phyloP scores from a whole-genome alignment of 2,113 vertebrate species.

The Charina bottae region DNA sequence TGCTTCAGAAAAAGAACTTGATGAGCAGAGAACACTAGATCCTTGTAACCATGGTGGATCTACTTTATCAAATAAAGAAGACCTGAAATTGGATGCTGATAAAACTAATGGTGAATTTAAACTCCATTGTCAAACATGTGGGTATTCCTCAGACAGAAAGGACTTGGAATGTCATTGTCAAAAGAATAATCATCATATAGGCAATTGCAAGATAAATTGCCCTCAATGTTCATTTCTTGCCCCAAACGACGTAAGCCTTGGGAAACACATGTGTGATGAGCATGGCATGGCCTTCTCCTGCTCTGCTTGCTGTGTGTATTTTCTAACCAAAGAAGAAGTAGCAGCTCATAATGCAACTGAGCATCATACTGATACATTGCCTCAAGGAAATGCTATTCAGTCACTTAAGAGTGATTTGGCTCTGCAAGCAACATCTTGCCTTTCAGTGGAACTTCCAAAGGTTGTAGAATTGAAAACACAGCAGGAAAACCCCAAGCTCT shows the following conservation, averaged over 20 bases:
- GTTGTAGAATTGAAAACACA: slow-evolving; percentile 53
- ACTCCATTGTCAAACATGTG: slow-evolving; percentile 70
- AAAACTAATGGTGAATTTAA: slow-evolving; percentile 70
- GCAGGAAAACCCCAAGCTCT: slow-evolving; percentile 49
- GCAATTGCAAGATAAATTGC: slow-evolving; percentile 61
- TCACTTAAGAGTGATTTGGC: slow-evolving; percentile 34
- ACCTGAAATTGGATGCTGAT: slow-evolving; percentile 73
- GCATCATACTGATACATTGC: slow-evolving; percentile 51
- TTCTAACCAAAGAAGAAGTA: slow-evolving; percentile 67
- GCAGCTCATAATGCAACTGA: slow-evolving; percentile 66
- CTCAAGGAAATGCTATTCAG: slow-evolving; percentile 41
- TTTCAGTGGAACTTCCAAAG: slow-evolving; percentile 36
- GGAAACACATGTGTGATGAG: slow-evolving; percentile 69
- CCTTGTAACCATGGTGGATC: slow-evolving; percentile 76
- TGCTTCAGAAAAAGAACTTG: slow-evolving; percentile 24
- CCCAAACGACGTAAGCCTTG: slow-evolving; percentile 50
- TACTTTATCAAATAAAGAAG: slow-evolving; percentile 70
- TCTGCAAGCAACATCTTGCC: slow-evolving; percentile 46
- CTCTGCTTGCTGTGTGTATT: slow-evolving; percentile 67
- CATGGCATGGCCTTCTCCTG: slow-evolving; percentile 70
- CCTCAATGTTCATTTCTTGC: slow-evolving; percentile 67
- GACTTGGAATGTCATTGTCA: slow-evolving; percentile 72
- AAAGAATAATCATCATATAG: slow-evolving; percentile 63
- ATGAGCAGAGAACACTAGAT: slow-evolving; percentile 51
- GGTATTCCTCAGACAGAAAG: slow-evolving; percentile 63